Conservation (phyloP, 2,113 vertebrate species). For the Damaliscus lunatus region DNA sequence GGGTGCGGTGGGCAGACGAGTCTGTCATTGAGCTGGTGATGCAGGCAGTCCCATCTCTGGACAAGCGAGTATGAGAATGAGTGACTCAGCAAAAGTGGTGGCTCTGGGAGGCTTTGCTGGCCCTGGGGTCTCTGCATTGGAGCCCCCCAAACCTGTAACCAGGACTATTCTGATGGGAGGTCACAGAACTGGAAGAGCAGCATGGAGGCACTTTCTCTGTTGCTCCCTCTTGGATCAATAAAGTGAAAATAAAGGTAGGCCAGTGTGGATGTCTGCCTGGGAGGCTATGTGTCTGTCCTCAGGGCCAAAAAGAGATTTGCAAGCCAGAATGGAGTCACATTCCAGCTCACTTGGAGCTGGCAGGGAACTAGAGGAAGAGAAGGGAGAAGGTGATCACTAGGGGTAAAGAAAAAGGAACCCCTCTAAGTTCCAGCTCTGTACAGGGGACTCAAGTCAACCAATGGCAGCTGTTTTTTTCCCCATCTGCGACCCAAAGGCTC, state of each 20-base stretch:
- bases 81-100: background rate
- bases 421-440: background rate
- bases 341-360: background rate
- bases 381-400: background rate
- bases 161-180: background rate
- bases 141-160: background rate
- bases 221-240: background rate
- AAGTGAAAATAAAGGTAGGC: background rate
- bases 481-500: background rate
- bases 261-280: background rate
- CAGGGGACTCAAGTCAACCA: background rate
- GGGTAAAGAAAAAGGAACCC: background rate
- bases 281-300: background rate
- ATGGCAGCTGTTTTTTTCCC: background rate
- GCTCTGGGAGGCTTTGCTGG: background rate
- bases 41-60: background rate
- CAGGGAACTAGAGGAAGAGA: background rate
- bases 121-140: background rate
- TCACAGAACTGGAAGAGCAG: accelerated
- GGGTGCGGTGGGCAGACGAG: background rate
- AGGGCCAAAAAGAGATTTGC: background rate
- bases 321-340: background rate
- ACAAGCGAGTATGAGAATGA: background rate
- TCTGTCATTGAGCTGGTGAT: background rate
- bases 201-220: accelerated